These are phyloP conservation scores for Drosophila bocqueti DNA, from an alignment of 1,140 invertebrate species.

Conservation along the genomic window DNA sequence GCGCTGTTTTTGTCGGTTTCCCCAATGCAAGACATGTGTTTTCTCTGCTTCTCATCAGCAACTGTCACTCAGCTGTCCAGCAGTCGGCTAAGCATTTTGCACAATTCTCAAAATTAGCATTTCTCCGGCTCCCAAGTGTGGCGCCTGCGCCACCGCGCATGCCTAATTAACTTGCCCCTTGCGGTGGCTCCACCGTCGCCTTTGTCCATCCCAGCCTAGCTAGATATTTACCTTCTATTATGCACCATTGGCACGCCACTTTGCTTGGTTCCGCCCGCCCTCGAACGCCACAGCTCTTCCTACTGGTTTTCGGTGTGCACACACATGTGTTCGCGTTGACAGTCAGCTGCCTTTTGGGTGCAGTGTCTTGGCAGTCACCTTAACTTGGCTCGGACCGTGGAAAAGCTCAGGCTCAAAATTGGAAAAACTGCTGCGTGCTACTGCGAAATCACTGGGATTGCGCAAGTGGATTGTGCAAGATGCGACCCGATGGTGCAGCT, in stretches of 20 bases:
- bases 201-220: constrained; percentile 5
- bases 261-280: neutral
- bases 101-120: constrained; percentile 60
- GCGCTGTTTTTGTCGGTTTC: constrained; percentile 15
- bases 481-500: neutral
- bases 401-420: constrained; percentile 19
- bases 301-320: constrained; percentile 13
- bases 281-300: constrained; percentile 25
- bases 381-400: constrained; percentile 38
- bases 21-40: constrained; percentile 29
- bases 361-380: constrained; percentile 43
- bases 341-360: constrained; percentile 29
- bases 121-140: constrained; percentile 51
- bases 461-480: constrained; percentile 14
- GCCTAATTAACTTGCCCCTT: constrained; percentile 67
- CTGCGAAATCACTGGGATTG: constrained; percentile 24
- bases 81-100: constrained; percentile 48
- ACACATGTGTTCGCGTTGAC: constrained; percentile 51
- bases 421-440: constrained; percentile 25
- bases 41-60: constrained; percentile 53
- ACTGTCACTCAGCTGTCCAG: constrained; percentile 51
- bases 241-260: constrained; percentile 34
- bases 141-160: constrained; percentile 65
- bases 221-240: constrained; percentile 55
- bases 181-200: constrained; percentile 29